A percentile compares a stretch with the other conserved stretches of the same genome.
phyloP scores from a whole-genome alignment of 2,113 vertebrate species.

The Picathartes gymnocephalus region DNA sequence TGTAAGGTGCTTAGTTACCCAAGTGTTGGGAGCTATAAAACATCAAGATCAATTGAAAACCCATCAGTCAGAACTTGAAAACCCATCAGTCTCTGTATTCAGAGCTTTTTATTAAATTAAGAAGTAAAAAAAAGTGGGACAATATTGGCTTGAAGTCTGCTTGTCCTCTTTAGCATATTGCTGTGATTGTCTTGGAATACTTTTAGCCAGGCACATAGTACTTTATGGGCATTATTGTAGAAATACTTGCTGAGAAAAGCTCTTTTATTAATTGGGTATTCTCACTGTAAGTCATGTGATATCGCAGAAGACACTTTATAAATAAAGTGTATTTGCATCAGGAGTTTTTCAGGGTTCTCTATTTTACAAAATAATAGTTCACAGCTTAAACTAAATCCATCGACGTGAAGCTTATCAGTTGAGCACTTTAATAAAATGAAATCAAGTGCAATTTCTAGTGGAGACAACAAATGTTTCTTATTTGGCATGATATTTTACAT shows the following conservation, averaged over 20 bases:
- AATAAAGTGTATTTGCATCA: constrained; percentile 59
- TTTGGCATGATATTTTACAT: constrained; percentile 28
- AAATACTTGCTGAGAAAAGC: constrained; percentile 61
- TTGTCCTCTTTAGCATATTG: constrained; percentile 47
- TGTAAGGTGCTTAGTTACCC: background rate
- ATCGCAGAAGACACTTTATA: constrained; percentile 56
- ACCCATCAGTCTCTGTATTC: constrained; percentile 27
- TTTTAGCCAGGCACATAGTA: constrained; percentile 10
- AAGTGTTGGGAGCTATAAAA: background rate
- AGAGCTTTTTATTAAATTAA: constrained; percentile 62
- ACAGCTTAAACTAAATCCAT: background rate
- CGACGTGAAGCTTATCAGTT: background rate
- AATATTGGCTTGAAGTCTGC: constrained; percentile 39
- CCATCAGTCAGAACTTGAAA: constrained; percentile 29
- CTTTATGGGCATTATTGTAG: constrained; percentile 37
- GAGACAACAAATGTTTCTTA: constrained; percentile 36
- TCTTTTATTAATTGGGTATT: constrained; percentile 61
- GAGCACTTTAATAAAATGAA: constrained; percentile 40
- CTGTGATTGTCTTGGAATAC: constrained; percentile 19
- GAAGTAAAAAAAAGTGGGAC: background rate
- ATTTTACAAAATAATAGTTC: constrained; percentile 53
- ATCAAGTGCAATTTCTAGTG: background rate
- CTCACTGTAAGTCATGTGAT: constrained; percentile 53
- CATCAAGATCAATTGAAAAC: constrained; percentile 14
- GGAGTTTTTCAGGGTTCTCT: constrained; percentile 54